phyloP scores from a whole-genome alignment of 2,888 invertebrate genomes.

The Mesorhabditis belari region DNA sequence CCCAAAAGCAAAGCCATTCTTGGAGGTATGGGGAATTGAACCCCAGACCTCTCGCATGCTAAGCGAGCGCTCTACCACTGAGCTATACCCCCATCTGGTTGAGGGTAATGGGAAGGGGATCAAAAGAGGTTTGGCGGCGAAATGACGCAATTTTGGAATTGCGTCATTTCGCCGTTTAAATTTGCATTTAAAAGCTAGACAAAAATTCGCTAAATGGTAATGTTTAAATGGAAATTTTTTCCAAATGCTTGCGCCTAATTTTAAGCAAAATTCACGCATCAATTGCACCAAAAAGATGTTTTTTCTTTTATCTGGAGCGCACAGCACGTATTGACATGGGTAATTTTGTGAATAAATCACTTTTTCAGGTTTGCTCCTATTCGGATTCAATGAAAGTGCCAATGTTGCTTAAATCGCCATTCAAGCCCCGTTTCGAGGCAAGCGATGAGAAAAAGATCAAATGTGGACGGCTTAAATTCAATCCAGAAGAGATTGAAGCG shows the following conservation, averaged over 20 bases:
- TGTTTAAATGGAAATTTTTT: background rate
- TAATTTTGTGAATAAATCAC: too few species aligned
- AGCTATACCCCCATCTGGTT: too few species aligned
- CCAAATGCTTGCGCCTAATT: background rate
- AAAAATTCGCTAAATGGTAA: background rate
- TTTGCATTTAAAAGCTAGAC: background rate
- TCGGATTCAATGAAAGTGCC: background rate
- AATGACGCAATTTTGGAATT: too few species aligned
- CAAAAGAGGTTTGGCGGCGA: too few species aligned
- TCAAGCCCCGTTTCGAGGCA: background rate
- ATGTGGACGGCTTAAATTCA: background rate
- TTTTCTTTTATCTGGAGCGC: too few species aligned
- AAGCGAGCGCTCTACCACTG: background rate
- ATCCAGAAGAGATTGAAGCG: background rate
- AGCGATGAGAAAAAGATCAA: background rate
- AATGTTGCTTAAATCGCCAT: background rate
- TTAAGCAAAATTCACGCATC: background rate
- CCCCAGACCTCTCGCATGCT: background rate
- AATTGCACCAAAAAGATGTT: background rate
- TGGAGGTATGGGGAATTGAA: background rate
- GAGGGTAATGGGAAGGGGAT: too few species aligned
- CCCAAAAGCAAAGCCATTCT: too few species aligned
- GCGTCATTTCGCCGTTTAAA: too few species aligned
- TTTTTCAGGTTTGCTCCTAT: background rate
- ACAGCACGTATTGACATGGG: too few species aligned